These are phyloP conservation scores for Lamprologus lemairii DNA, from an alignment of 2,113 vertebrate species.

Conservation along the genomic window DNA sequence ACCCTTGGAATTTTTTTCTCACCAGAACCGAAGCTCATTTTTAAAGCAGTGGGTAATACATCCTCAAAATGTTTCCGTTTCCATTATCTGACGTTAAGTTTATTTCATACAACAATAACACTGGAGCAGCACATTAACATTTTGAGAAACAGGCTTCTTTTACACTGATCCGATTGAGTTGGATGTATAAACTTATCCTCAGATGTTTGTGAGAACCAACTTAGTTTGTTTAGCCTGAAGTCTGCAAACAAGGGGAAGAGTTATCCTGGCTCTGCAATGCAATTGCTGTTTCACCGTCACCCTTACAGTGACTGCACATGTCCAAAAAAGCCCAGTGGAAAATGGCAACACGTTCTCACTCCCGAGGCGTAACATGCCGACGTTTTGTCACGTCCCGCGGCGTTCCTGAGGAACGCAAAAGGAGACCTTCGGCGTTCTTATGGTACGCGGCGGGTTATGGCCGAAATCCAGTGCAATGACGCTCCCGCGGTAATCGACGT, in stretches of 20 bases:
- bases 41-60: neutral
- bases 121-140: neutral
- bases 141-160: neutral
- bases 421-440: too few species aligned
- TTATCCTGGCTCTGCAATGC: neutral
- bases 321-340: neutral
- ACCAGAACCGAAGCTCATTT: neutral
- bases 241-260: fast-evolving
- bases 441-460: too few species aligned
- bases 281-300: neutral
- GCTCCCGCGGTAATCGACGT: fast-evolving
- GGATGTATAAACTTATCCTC: fast-evolving
- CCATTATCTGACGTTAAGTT: neutral
- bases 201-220: neutral
- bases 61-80: neutral
- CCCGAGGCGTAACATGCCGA: too few species aligned
- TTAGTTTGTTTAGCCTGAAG: neutral
- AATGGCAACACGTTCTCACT: neutral
- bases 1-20: neutral
- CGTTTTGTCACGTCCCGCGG: too few species aligned
- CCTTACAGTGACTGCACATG: neutral
- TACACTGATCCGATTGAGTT: neutral
- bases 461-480: too few species aligned
- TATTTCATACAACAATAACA: neutral
- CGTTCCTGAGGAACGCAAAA: too few species aligned